Percentiles rank a stretch among this genome's conserved stretches.
phyloP scores from a whole-genome alignment of 2,797 vertebrate genomes.

The Nannoperca australis region DNA sequence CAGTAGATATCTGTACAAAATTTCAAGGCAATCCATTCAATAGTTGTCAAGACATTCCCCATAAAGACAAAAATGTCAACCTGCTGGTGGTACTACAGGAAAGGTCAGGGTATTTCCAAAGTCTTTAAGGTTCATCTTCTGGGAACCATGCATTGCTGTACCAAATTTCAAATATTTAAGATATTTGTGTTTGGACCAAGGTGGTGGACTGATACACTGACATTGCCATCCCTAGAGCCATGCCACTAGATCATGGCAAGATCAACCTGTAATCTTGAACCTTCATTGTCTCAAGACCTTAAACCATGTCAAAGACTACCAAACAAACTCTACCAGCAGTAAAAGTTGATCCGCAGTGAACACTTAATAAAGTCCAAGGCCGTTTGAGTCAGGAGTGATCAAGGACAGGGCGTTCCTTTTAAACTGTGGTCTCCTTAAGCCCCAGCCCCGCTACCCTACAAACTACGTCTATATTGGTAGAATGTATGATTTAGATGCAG shows the following conservation, averaged over 20 bases:
- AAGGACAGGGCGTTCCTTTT: neutral
- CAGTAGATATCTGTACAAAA: neutral
- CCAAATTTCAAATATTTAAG: neutral
- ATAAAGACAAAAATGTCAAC: no score
- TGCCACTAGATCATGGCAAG: neutral
- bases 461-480: neutral
- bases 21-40: neutral
- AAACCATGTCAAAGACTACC: neutral
- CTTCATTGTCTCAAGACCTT: neutral
- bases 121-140: neutral
- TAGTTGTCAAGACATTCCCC: no score
- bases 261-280: neutral
- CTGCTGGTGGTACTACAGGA: no score
- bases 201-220: neutral
- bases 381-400: neutral
- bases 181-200: conserved; percentile 1
- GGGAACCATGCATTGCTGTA: neutral
- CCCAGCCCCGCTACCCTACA: neutral
- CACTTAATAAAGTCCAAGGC: neutral
- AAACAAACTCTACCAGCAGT: neutral
- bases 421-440: neutral
- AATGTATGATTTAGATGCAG: neutral
- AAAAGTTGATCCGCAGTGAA: neutral
- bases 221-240: no score
- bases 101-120: neutral